phyloP scores from a whole-genome alignment of 1,140 invertebrate genomes.

The Bombyx mandarina region DNA sequence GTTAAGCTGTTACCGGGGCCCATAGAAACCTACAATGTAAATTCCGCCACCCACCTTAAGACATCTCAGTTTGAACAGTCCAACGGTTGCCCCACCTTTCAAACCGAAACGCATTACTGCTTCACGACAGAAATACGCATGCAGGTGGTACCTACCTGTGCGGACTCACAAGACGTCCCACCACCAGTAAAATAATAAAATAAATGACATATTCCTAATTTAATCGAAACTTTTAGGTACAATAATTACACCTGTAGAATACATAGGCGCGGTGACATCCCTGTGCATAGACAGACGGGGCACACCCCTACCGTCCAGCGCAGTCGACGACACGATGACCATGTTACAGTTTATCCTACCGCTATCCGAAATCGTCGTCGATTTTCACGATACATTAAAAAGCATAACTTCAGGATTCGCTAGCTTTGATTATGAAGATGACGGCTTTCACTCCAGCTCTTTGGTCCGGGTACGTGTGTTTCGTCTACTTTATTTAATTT shows the following conservation, averaged over 20 bases:
- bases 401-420: constrained; percentile 93
- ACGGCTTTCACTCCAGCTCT: constrained; percentile 82
- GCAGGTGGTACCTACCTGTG: no score
- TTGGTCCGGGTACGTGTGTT: constrained; percentile 79
- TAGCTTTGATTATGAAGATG: constrained; percentile 97
- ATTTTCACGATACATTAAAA: constrained; percentile 96
- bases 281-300: constrained; percentile 87
- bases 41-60: no score
- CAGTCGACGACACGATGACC: constrained; percentile 87
- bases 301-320: constrained; percentile 78
- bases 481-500: no score
- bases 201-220: no score
- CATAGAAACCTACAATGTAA: no score
- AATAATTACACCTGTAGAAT: constrained; percentile 88
- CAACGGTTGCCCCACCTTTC: no score
- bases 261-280: constrained; percentile 78
- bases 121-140: no score
- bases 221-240: constrained; percentile 73
- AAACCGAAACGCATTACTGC: no score
- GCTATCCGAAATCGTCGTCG: constrained; percentile 92
- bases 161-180: no score
- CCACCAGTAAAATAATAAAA: no score
- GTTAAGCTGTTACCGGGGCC: no score
- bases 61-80: no score
- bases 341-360: constrained; percentile 89